These are phyloP conservation scores for Ypsolopha sequella DNA, from an alignment of 2,888 invertebrate genomes.

Conservation along the genomic window DNA sequence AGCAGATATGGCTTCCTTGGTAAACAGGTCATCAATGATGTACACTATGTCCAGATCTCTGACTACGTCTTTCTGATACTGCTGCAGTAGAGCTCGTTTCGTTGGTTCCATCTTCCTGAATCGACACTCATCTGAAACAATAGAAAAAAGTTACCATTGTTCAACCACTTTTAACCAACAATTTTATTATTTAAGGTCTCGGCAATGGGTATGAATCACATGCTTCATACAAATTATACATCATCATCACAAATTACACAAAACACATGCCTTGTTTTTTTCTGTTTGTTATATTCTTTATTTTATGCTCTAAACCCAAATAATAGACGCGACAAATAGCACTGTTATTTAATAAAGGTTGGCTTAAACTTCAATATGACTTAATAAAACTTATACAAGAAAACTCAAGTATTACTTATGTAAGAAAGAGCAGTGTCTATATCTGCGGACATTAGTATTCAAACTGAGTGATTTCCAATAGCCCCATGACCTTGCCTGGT, in stretches of 20 bases:
- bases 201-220: background rate
- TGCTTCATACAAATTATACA: no score
- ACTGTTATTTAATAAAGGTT: no score
- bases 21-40: slow-evolving; percentile 55
- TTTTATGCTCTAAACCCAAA: no score
- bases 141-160: background rate
- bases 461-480: slow-evolving; percentile 19
- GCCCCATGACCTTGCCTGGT: slow-evolving; percentile 40
- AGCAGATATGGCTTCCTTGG: slow-evolving; percentile 41
- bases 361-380: no score
- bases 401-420: no score
- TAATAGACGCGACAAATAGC: no score
- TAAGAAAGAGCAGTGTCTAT: background rate
- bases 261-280: no score
- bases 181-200: no score
- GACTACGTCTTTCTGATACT: slow-evolving; percentile 50
- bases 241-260: no score
- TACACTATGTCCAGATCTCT: slow-evolving; percentile 56
- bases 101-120: slow-evolving; percentile 44
- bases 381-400: no score
- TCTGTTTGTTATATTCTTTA: no score
- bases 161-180: background rate
- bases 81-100: slow-evolving; percentile 43
- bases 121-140: slow-evolving; percentile 39
- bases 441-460: slow-evolving; percentile 17